Conservation (phyloP, 2,797 vertebrate genomes). For the Neomorphus geoffroyi region DNA sequence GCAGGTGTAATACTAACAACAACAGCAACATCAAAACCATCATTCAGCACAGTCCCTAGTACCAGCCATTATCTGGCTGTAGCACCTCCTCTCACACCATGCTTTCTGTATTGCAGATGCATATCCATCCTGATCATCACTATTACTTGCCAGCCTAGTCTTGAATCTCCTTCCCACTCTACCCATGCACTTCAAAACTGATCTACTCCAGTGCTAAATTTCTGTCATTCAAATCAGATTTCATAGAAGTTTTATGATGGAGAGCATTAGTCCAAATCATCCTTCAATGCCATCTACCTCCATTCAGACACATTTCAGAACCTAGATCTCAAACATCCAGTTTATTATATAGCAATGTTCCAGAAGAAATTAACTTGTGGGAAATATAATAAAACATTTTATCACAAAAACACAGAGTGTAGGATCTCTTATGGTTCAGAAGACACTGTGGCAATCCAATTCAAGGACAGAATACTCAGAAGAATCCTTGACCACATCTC, state of each 20-base stretch:
- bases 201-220: not conserved
- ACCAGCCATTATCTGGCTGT: not conserved
- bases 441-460: slow-evolving; percentile 5
- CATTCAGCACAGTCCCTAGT: not conserved
- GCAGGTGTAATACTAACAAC: not conserved
- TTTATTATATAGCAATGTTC: not conserved
- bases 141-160: not conserved
- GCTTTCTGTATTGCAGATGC: not conserved
- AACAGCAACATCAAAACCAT: not conserved
- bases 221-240: not conserved
- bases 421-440: slow-evolving; percentile 50
- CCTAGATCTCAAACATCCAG: not conserved
- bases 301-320: not conserved
- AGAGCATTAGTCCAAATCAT: not conserved
- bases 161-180: not conserved
- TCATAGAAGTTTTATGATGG: not conserved
- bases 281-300: not conserved
- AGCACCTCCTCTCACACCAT: not conserved
- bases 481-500: slow-evolving; percentile 53
- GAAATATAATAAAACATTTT: not conserved
- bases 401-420: not conserved
- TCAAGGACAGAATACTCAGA: slow-evolving; percentile 22
- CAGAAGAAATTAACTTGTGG: not conserved
- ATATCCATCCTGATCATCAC: not conserved
- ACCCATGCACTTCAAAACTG: not conserved